Base-by-base conservation (phyloP, 2,888 invertebrate genomes). In the Harpalus rubripes region DNA sequence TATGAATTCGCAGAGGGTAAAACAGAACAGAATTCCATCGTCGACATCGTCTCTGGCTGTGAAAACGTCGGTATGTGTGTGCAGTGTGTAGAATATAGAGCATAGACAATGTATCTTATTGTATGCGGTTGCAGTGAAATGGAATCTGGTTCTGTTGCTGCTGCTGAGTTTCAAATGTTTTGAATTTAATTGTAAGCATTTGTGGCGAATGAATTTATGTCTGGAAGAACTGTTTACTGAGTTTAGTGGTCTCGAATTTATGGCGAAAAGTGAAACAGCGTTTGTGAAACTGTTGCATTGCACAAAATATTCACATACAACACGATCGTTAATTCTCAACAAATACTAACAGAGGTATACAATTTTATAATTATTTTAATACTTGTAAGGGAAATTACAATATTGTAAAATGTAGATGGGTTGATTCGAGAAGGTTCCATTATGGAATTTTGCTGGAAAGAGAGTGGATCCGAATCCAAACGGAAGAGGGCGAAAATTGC, bases 111-210 rank as follows among this genome's bases (percentile, higher is more conserved):
- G 68, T 68, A 68, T 68, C 68, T 68, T 68, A 68, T 68, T 68
- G 68, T 68, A 26, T 68, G 68, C 68, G 68, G 68, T 68, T 68
- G 68, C 68, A 68, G 68, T 68, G 68, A 68, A 68, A 68, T 68
- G 68, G 68, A 68, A 68, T 68, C 68, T 68, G 68, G 68, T 68
- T 68, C 68, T 68, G 68, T 68, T 68, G 68, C 39, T 68, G 68
- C 68, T 39, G 44, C 7, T 74, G 72, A 74, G 72, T 44, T 74
- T 44, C 44, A 68, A 41, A 74, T 74, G 72, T 74, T 74, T 74
- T 74, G 72, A 44, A 74, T 74, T 74, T 74, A 74, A 74, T 74
- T 74, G 72, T 74, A 41, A 74, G 72, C 72, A 74, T 74, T 74
- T 74, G 72, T 44, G 72, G 72, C 44, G 72, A 74, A 74, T 74